A percentile compares a stretch with the other conserved stretches of the same genome.
Evolutionary conservation across 2,113 vertebrate species (phyloP).

Genomic region (Lichenostomus cassidix): DNA sequence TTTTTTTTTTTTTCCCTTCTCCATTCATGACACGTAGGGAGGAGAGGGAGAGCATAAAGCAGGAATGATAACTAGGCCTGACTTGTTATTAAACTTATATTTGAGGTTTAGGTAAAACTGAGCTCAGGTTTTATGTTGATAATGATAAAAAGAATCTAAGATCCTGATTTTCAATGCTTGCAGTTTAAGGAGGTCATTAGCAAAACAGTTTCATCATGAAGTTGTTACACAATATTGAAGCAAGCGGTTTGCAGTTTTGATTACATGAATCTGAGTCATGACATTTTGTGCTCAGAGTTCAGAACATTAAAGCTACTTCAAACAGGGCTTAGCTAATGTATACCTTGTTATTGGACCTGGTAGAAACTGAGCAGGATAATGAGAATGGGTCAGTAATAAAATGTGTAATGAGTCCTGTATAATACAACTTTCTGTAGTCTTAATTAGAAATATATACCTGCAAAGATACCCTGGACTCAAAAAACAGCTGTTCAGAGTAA

Average conservation of each 20-base stretch:
- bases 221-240: conserved; percentile 63
- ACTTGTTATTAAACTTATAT: neutral
- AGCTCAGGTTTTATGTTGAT: neutral
- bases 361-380: conserved; percentile 45
- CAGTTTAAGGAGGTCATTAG: conserved; percentile 42
- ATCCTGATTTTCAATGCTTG: neutral
- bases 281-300: conserved; percentile 54
- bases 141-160: neutral
- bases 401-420: conserved; percentile 19
- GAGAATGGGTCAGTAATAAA: conserved; percentile 15
- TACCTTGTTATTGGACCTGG: conserved; percentile 47
- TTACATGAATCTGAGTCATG: conserved; percentile 63
- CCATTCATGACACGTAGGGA: neutral
- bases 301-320: conserved; percentile 66
- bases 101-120: neutral
- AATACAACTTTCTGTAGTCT: conserved; percentile 23
- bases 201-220: conserved; percentile 46
- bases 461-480: neutral
- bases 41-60: neutral
- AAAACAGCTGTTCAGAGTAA: neutral
- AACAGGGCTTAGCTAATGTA: conserved; percentile 57
- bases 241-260: conserved; percentile 59
- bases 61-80: neutral
- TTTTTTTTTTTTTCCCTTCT: neutral
- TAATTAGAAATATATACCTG: conserved; percentile 25